A percentile compares a stretch with the other conserved stretches of the same genome.
Evolutionary conservation across 2,797 vertebrate species (phyloP).

Genomic region (Steatocranus sp.): DNA sequence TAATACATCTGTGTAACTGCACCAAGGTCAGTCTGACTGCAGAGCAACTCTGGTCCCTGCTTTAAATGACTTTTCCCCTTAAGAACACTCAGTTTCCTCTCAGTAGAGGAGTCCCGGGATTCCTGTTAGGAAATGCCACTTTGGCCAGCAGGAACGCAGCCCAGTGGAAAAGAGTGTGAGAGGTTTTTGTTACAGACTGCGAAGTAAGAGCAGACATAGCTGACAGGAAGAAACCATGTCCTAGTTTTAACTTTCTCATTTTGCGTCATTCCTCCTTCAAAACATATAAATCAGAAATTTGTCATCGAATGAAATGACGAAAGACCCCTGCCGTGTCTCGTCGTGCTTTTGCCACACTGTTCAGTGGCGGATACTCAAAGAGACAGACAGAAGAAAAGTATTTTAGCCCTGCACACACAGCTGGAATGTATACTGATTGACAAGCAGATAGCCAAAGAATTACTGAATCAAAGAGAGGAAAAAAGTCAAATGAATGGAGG

Average conservation of each 20-base stretch:
- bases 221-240: constrained; percentile 23
- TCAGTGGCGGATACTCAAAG: not conserved
- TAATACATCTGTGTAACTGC: not conserved
- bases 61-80: not conserved
- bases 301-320: constrained; percentile 14
- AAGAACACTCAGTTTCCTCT: not conserved
- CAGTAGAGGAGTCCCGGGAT: not conserved
- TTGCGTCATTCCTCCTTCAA: constrained; percentile 59
- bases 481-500: constrained; percentile 13
- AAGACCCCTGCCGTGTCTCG: constrained; percentile 9
- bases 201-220: constrained; percentile 6
- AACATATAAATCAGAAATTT: constrained; percentile 58
- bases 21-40: not conserved
- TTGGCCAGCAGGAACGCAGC: constrained; percentile 36
- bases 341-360: not conserved
- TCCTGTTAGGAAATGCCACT: constrained; percentile 43
- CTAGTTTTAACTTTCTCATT: constrained; percentile 59
- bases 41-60: not conserved
- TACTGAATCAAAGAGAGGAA: not conserved
- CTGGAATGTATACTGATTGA: not conserved
- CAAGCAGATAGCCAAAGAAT: not conserved
- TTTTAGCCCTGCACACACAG: not conserved
- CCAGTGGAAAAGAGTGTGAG: constrained; percentile 56
- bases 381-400: not conserved
- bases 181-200: constrained; percentile 37